phyloP scores from a whole-genome alignment of 1,140 invertebrate genomes.

The Zaprionus vittiger region DNA sequence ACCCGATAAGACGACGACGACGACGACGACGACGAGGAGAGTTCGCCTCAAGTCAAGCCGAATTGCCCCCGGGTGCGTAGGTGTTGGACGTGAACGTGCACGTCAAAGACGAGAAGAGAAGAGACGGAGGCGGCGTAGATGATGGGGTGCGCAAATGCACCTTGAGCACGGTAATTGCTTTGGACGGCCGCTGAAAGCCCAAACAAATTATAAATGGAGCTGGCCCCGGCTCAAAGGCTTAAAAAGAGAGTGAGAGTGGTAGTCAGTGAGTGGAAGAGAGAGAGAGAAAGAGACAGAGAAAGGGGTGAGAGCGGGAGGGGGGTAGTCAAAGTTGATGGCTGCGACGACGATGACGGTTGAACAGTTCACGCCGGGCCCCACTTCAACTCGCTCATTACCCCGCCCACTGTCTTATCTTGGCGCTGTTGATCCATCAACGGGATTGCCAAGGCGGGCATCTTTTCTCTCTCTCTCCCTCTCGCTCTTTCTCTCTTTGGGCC shows the following conservation, averaged over 20 bases:
- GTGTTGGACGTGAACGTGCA: slow-evolving; percentile 30
- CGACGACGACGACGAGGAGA: slow-evolving; percentile 21
- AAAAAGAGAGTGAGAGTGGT: slow-evolving; percentile 16
- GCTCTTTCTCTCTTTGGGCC: slow-evolving; percentile 13
- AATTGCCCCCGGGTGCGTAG: slow-evolving; percentile 50
- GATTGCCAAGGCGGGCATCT: slow-evolving; percentile 17
- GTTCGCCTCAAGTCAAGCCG: slow-evolving; percentile 63
- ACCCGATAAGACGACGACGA: slow-evolving; percentile 43
- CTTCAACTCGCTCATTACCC: slow-evolving; percentile 69
- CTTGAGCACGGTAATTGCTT: slow-evolving; percentile 66
- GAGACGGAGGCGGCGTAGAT: too few species aligned
- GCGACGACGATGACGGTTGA: slow-evolving; percentile 7
- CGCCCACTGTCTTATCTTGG: slow-evolving; percentile 65
- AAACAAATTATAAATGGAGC: slow-evolving; percentile 74
- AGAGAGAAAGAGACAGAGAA: not conserved
- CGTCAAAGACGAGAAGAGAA: not conserved
- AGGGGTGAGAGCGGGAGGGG: not conserved
- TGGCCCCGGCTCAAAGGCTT: slow-evolving; percentile 65
- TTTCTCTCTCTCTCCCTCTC: not conserved
- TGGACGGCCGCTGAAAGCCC: slow-evolving; percentile 76
- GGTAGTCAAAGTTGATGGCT: slow-evolving; percentile 8
- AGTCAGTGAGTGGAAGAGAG: not conserved
- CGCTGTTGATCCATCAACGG: slow-evolving; percentile 71
- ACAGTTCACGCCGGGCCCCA: slow-evolving; percentile 17
- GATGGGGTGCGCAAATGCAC: slow-evolving; percentile 25